Conservation (phyloP, 2,113 vertebrate species). For the Silurus glanis region DNA sequence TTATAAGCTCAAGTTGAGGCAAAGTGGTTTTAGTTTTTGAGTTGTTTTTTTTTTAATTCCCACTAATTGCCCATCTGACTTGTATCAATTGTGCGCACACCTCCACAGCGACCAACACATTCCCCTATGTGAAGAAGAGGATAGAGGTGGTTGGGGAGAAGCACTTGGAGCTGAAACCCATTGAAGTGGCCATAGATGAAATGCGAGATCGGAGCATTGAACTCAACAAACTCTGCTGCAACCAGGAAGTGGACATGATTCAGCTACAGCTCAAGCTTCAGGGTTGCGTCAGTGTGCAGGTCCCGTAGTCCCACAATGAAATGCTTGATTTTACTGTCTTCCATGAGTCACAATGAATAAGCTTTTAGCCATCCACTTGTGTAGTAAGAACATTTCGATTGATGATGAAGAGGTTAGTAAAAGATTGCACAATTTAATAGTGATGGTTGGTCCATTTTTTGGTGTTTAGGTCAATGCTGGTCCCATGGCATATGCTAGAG, state of each 20-base stretch:
- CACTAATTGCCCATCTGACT: not conserved
- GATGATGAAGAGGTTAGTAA: not conserved
- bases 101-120: constrained; percentile 82
- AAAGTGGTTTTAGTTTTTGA: not conserved
- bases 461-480: constrained; percentile 89
- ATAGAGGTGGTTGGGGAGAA: constrained; percentile 87
- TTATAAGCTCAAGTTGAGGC: not conserved
- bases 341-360: not conserved
- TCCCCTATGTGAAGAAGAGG: constrained; percentile 95
- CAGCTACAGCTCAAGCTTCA: constrained; percentile 95
- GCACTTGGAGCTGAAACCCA: constrained; percentile 89
- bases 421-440: not conserved
- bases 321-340: not conserved
- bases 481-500: constrained; percentile 94
- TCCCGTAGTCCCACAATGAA: constrained; percentile 52
- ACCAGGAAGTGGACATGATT: constrained; percentile 92
- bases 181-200: constrained; percentile 93
- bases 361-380: no score
- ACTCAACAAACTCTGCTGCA: constrained; percentile 85
- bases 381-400: not conserved
- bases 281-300: constrained; percentile 95
- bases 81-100: not conserved
- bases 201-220: constrained; percentile 88
- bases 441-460: not conserved
- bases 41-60: not conserved